A percentile compares a stretch with the other conserved stretches of the same genome.
phyloP scores from a whole-genome alignment of 1,140 invertebrate genomes.

The Amyelois transitella region DNA sequence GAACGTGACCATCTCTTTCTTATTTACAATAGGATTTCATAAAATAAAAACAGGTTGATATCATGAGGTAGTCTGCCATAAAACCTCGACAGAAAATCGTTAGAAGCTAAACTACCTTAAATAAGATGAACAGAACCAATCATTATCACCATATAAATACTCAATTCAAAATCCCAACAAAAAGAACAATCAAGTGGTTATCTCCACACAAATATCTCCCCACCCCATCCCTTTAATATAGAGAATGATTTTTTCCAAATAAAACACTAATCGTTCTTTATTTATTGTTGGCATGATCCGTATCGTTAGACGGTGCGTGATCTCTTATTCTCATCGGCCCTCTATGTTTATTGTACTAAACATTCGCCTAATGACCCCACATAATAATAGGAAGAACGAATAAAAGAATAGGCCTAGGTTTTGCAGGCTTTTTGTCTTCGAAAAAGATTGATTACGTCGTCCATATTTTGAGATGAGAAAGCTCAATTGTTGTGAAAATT shows the following conservation, averaged over 20 bases:
- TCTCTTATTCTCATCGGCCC: conserved; percentile 8
- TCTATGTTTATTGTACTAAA: conserved; percentile 17
- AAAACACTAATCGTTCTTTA: conserved; percentile 7
- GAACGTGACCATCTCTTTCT: no score
- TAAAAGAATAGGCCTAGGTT: not conserved
- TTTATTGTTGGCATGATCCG: conserved; percentile 37
- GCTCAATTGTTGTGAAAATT: no score
- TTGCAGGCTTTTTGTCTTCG: not conserved
- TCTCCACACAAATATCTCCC: not conserved
- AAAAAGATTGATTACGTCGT: no score
- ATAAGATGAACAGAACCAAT: not conserved
- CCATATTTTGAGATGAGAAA: no score
- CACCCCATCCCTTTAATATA: not conserved
- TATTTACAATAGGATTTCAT: no score
- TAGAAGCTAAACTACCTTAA: no score
- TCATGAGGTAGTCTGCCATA: no score
- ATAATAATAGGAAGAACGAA: conserved; percentile 12
- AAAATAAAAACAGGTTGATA: no score
- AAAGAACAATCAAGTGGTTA: not conserved
- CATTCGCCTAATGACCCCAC: conserved; percentile 16
- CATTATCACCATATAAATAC: not conserved
- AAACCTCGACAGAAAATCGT: no score
- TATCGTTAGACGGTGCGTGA: conserved; percentile 38
- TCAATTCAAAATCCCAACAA: not conserved
- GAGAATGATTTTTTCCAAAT: not conserved